Percentiles rank a stretch among this genome's conserved stretches.
phyloP scores from a whole-genome alignment of 2,888 invertebrate species.

The Mamestra brassicae region DNA sequence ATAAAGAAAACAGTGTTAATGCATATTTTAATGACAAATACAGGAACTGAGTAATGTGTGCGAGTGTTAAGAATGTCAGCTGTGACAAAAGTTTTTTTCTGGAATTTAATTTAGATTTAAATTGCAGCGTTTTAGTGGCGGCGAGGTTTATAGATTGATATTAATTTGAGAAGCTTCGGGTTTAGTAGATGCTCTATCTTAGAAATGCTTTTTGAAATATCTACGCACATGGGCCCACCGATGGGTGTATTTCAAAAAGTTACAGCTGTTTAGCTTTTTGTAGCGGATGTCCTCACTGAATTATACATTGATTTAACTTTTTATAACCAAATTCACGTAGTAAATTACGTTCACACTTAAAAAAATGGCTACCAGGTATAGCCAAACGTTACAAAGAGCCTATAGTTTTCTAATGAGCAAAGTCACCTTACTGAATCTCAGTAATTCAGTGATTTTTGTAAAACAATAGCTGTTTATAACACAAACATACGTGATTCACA shows the following conservation, averaged over 20 bases:
- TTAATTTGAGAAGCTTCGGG: conserved; percentile 8
- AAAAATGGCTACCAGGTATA: too few relatives aligned
- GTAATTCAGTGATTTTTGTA: conserved; percentile 23
- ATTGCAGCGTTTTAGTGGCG: conserved; percentile 16
- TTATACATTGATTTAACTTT: neutral
- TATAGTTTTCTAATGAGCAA: neutral
- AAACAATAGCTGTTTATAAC: conserved; percentile 52
- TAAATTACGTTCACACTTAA: neutral
- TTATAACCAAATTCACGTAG: neutral
- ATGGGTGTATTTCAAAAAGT: neutral
- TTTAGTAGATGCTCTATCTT: neutral
- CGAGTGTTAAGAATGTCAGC: conserved; percentile 51
- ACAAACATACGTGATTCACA: conserved; percentile 38
- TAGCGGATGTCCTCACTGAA: neutral
- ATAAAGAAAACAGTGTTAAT: conserved; percentile 66
- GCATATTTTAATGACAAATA: conserved; percentile 68
- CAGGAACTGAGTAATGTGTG: conserved; percentile 62
- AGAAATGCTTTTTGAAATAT: neutral
- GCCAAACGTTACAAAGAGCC: neutral
- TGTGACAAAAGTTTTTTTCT: conserved; percentile 51
- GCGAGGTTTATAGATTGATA: conserved; percentile 23
- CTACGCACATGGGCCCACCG: too few relatives aligned
- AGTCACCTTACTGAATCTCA: conserved; percentile 17
- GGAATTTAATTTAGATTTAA: conserved; percentile 48
- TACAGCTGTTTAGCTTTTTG: neutral